These are phyloP conservation scores for Lanistes nyassanus DNA, from an alignment of 1,140 invertebrate species.

Conservation along the genomic window DNA sequence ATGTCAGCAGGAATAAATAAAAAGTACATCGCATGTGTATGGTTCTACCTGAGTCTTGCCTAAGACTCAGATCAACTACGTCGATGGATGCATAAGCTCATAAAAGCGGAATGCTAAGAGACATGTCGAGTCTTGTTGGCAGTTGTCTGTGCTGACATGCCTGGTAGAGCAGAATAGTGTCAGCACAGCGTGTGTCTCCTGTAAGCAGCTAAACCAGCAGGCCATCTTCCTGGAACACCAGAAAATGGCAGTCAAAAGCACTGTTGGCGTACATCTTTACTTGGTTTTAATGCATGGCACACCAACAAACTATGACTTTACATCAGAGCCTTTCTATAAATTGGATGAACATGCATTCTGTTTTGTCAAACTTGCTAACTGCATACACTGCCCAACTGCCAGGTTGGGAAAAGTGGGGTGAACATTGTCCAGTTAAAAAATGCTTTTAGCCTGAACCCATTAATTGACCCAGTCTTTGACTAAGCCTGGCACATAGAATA, in stretches of 20 bases:
- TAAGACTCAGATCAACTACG: neutral
- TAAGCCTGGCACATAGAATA: neutral
- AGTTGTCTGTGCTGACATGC: neutral
- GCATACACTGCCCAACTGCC: too few species aligned
- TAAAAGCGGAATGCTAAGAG: constrained; percentile 18
- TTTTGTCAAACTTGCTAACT: too few species aligned
- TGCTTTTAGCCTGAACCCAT: too few species aligned
- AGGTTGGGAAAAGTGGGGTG: too few species aligned
- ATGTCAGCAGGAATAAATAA: neutral
- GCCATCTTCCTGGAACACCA: neutral
- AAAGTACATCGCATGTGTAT: neutral
- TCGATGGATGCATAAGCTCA: neutral
- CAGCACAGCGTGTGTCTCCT: neutral
- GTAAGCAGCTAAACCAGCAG: neutral
- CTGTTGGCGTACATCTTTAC: neutral
- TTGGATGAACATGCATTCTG: too few species aligned
- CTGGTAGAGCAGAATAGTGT: neutral
- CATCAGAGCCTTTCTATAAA: too few species aligned
- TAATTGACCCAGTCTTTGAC: too few species aligned
- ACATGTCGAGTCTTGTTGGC: neutral
- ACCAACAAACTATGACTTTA: too few species aligned
- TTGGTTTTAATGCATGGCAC: neutral
- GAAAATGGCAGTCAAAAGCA: neutral
- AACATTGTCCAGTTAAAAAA: too few species aligned
- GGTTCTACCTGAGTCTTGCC: neutral